Base-by-base conservation (phyloP, 2,888 invertebrate species). In the Lycia hirtaria region DNA sequence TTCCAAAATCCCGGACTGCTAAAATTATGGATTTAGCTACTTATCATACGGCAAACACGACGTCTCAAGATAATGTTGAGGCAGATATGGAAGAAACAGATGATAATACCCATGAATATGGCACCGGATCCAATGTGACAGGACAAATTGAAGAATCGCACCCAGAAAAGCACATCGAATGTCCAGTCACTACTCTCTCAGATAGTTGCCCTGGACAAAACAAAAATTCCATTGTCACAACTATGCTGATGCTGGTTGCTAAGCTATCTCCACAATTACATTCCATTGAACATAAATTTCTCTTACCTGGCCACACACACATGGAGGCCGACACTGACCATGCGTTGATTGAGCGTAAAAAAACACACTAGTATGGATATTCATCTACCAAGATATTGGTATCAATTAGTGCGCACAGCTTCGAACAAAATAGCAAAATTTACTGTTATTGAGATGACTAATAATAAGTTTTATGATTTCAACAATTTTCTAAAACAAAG, bases 201-300 rank as follows among this genome's bases (percentile, higher is more conserved):
- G n/a, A n/a, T n/a, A n/a, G n/a, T n/a, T n/a, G n/a, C n/a, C n/a
- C n/a, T n/a, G n/a, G n/a, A n/a, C n/a, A n/a, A n/a, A n/a, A 38
- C 48, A 49, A 49, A 30, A 51, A 51, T 51, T 56, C 56, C 24
- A 56, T 45, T 44, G 40, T 45, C 40, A 37, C 47, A 28, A 35
- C 54, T 45, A 57, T 63, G 37, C 63, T 61, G 44, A 52, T 60
- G 51, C 30, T 67, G 22, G 60, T 44, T 10, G 53, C 54, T 45
- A 54, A 59, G 40, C 38, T 40, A 32, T 55, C 55, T 15, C 26
- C 37, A 30, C 54, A 59, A 47, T 28, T 70, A 45, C 51, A 63
- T 58, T 45, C 44, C 38, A 67, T 68, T 28, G 56, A 69, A 49
- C 65, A 71, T 41, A 69, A 65, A 60, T 69, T 68, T 57, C 48